phyloP scores from a whole-genome alignment of 1,140 invertebrate species.

The Helicoverpa armigera region DNA sequence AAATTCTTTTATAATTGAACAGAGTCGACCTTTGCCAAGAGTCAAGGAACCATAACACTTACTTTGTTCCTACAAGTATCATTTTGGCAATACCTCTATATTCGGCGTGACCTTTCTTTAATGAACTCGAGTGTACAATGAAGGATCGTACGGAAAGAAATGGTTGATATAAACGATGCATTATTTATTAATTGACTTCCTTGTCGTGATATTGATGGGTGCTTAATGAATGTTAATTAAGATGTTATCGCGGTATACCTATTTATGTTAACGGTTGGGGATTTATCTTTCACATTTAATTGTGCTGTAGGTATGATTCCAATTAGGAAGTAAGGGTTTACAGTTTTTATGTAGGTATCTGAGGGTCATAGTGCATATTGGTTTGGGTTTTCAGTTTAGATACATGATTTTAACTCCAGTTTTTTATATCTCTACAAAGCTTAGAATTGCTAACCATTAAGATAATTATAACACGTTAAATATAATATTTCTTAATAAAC shows the following conservation, averaged over 20 bases:
- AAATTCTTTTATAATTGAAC: constrained; percentile 3
- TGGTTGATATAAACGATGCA: neutral
- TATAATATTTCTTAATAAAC: too few species aligned
- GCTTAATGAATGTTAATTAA: constrained; percentile 34
- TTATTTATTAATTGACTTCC: constrained; percentile 48
- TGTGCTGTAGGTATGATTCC: too few species aligned
- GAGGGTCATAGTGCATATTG: too few species aligned
- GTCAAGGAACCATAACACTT: constrained; percentile 30
- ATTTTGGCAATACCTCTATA: constrained; percentile 69
- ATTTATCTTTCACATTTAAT: too few species aligned
- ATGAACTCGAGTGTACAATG: constrained; percentile 49
- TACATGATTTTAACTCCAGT: too few species aligned
- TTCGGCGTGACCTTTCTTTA: constrained; percentile 71
- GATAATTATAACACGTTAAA: too few species aligned
- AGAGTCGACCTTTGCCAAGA: neutral
- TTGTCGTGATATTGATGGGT: neutral
- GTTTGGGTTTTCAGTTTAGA: too few species aligned
- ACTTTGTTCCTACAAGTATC: constrained; percentile 33
- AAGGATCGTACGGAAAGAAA: constrained; percentile 23
- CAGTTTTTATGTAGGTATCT: too few species aligned
- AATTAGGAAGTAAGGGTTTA: too few species aligned
- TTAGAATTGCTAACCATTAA: too few species aligned
- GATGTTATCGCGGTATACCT: neutral
- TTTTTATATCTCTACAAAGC: too few species aligned
- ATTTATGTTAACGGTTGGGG: too few species aligned